Conservation (phyloP, 2,888 invertebrate species). For the Euphydryas editha region DNA sequence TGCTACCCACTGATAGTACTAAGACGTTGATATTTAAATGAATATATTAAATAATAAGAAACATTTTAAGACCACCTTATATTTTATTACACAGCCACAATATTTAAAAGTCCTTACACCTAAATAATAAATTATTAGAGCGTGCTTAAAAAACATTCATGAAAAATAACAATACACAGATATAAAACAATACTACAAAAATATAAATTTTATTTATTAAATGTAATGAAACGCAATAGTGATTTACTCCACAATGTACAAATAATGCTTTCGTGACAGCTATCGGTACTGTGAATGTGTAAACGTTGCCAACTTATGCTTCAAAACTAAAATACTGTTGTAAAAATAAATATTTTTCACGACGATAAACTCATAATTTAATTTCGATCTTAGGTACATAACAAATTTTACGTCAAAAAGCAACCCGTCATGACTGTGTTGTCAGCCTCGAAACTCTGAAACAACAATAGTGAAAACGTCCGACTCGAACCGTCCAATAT, state of each 20-base stretch:
- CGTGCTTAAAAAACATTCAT: constrained; percentile 13
- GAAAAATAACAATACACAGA: constrained; percentile 7
- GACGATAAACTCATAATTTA: too few species aligned
- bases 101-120: constrained; percentile 34
- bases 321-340: too few species aligned
- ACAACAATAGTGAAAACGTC: too few species aligned
- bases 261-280: neutral
- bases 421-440: too few species aligned
- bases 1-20: neutral
- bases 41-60: constrained; percentile 23
- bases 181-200: constrained; percentile 3
- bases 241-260: neutral
- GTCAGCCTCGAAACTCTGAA: too few species aligned
- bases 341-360: too few species aligned
- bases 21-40: too few species aligned
- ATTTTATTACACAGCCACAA: constrained; percentile 42
- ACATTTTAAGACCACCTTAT: constrained; percentile 29
- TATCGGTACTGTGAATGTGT: too few species aligned
- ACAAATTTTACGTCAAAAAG: too few species aligned
- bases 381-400: too few species aligned
- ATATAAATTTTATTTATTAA: neutral
- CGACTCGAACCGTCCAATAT: too few species aligned
- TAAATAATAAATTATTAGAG: constrained; percentile 16
- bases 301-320: too few species aligned
- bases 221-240: neutral